These are phyloP conservation scores for Mormyrus proboscirostris DNA, from an alignment of 2,797 vertebrate genomes.

Conservation along the genomic window DNA sequence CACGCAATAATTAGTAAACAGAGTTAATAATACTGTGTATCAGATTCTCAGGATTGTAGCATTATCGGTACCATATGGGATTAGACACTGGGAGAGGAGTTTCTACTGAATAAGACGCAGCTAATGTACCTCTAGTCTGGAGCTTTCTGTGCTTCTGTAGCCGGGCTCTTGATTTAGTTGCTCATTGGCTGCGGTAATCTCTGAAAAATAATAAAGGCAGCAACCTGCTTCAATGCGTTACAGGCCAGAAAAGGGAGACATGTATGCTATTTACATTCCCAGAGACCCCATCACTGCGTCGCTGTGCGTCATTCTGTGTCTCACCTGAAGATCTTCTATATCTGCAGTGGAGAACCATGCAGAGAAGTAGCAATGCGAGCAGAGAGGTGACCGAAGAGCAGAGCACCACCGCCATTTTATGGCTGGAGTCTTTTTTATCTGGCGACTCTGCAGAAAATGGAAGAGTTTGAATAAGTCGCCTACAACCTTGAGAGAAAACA, in stretches of 20 bases:
- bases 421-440: background rate
- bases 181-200: background rate
- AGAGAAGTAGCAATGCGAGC: background rate
- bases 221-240: background rate
- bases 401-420: background rate
- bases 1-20: background rate
- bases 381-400: background rate
- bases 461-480: background rate
- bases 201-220: background rate
- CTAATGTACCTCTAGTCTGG: background rate
- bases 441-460: constrained; percentile 9
- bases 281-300: background rate
- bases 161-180: background rate
- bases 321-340: constrained; percentile 29
- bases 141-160: background rate
- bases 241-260: background rate
- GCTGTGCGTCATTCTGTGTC: background rate
- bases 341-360: constrained; percentile 28
- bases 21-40: background rate
- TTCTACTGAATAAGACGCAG: background rate
- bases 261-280: too few relatives aligned
- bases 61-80: background rate
- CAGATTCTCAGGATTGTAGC: background rate
- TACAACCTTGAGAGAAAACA: background rate
- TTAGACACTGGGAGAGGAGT: background rate